Conservation (phyloP, 2,797 vertebrate species). For the Pangasius macronema region DNA sequence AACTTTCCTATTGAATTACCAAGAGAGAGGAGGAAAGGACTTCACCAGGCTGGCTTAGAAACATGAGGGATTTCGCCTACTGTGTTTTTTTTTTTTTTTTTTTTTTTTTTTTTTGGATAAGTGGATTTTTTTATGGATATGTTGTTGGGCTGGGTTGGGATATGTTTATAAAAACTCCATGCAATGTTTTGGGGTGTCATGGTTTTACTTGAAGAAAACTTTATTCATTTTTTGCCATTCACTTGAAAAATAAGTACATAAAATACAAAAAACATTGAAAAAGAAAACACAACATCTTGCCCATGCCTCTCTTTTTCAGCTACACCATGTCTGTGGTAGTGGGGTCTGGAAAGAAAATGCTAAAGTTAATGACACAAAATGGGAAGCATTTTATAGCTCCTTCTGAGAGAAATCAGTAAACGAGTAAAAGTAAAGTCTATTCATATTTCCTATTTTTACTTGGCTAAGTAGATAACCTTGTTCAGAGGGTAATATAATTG, state of each 20-base stretch:
- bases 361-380: not conserved
- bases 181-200: not conserved
- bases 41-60: not conserved
- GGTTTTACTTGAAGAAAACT: not conserved
- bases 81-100: too few relatives aligned
- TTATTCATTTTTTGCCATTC: not conserved
- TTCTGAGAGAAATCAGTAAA: not conserved
- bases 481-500: slow-evolving; percentile 9
- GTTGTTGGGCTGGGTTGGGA: not conserved
- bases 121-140: not conserved
- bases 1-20: not conserved
- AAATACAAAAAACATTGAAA: not conserved
- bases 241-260: not conserved
- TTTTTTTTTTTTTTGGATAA: not conserved
- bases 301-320: not conserved
- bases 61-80: not conserved
- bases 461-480: not conserved
- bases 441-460: not conserved
- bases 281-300: not conserved
- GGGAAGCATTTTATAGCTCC: not conserved
- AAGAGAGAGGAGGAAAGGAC: not conserved
- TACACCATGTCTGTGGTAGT: not conserved
- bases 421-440: not conserved
- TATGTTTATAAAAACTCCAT: not conserved
- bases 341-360: not conserved